Evolutionary conservation across 2,888 invertebrate genomes (phyloP), one percentile per base, ranked within the genome.

Genomic region (Laspeyria flexula): DNA sequence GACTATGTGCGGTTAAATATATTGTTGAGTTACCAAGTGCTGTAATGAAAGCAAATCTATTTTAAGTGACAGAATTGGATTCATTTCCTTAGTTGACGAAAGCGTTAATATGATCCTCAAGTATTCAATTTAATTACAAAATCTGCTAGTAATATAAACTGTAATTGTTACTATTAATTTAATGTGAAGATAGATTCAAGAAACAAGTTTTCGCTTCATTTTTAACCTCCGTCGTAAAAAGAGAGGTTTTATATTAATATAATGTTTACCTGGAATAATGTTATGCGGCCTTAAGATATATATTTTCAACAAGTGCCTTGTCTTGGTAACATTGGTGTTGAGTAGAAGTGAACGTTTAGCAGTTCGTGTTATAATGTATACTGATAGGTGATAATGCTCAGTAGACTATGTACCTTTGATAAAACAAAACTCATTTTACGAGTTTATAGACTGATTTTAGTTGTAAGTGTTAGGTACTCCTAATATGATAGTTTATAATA

Each of bases 401-500:
- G 79, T 82, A 84, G 71, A 64, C 65, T 73, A 68, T 70, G 72
- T 77, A 82, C 75, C 74, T 77, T 75, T 70, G 60, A 65, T 69
- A 53, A 51, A 50, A 60, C 60, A 68, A 70, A 81, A 85, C 90
- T 91, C 88, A 74, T 84, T 83, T 79, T 79, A 70, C 3, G 90
- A 89, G 90, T 90, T 66, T 85, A 79, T 84, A 84, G 92, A 92
- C 92, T 92, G 91, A 92, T 83, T 79, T 80, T 90, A 90, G 84
- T 70, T 79, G 21, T 91, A 91, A 90, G 90, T 82, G 78, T 86
- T 88, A 85, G 83, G 77, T 81, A 83, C 83, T 87, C 72, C 72
- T 75, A 71, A 73, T 76, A 74, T 71, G 71, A 83, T 84, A 84
- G 76, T 83, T 85, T 74, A 72, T 61, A 67, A 71, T 57, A 58